phyloP scores from a whole-genome alignment of 2,113 vertebrate genomes.

The Melospiza melodia region DNA sequence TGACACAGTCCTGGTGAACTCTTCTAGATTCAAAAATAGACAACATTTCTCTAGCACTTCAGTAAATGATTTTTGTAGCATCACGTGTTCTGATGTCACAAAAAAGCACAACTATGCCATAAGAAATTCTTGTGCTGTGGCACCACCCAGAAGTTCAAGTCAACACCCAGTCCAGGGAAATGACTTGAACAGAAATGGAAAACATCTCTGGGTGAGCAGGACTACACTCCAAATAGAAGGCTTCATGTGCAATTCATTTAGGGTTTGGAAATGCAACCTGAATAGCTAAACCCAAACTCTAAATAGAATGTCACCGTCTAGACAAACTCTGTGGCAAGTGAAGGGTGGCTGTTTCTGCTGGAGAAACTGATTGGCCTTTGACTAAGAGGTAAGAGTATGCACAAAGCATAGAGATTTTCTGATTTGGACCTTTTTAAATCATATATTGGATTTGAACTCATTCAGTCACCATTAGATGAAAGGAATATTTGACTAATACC shows the following conservation, averaged over 20 bases:
- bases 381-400: not conserved
- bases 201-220: not conserved
- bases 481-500: not conserved
- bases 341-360: not conserved
- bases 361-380: not conserved
- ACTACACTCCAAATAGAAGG: not conserved
- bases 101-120: not conserved
- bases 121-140: not conserved
- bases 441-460: not conserved
- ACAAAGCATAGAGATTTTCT: not conserved
- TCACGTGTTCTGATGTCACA: not conserved
- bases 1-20: not conserved
- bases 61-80: not conserved
- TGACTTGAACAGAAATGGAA: not conserved
- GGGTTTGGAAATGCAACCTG: not conserved
- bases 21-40: not conserved
- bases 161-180: accelerated
- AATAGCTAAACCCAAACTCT: not conserved
- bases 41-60: not conserved
- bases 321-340: not conserved
- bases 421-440: not conserved
- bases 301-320: not conserved
- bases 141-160: not conserved
- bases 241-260: not conserved
- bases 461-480: not conserved